phyloP scores from a whole-genome alignment of 2,113 vertebrate species.

The Oryctolagus cuniculus region DNA sequence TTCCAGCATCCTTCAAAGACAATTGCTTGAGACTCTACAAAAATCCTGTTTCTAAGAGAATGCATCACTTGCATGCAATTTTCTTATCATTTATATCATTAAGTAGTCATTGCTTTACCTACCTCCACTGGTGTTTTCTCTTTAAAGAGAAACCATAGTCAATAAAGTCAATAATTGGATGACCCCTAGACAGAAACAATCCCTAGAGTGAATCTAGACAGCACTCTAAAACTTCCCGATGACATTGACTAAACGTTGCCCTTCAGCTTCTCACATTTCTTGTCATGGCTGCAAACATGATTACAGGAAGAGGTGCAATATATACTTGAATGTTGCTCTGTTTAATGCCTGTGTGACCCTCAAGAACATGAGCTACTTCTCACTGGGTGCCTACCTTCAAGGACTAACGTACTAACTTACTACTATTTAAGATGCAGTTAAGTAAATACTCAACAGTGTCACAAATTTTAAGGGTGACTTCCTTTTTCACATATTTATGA shows the following conservation, averaged over 20 bases:
- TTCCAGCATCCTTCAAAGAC: not conserved
- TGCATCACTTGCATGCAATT: not conserved
- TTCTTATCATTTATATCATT: not conserved
- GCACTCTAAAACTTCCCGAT: not conserved
- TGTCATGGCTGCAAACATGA: not conserved
- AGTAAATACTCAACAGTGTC: not conserved
- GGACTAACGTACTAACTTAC: not conserved
- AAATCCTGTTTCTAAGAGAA: not conserved
- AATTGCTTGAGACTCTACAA: not conserved
- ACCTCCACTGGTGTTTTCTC: not conserved
- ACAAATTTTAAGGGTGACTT: not conserved
- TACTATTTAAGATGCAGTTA: too few relatives aligned
- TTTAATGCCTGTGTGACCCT: not conserved
- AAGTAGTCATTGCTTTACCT: not conserved
- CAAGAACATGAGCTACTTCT: not conserved
- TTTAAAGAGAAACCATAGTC: constrained; percentile 25
- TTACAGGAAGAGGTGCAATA: not conserved
- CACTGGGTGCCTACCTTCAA: not conserved
- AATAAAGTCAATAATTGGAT: not conserved
- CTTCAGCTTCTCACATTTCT: not conserved
- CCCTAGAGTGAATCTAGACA: not conserved
- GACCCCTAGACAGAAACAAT: not conserved
- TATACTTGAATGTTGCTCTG: not conserved
- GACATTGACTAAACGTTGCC: not conserved
- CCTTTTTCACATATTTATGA: not conserved